Evolutionary conservation across 2,888 invertebrate species (phyloP), one percentile per base, ranked within the genome.

Genomic region (Trilocha varians): DNA sequence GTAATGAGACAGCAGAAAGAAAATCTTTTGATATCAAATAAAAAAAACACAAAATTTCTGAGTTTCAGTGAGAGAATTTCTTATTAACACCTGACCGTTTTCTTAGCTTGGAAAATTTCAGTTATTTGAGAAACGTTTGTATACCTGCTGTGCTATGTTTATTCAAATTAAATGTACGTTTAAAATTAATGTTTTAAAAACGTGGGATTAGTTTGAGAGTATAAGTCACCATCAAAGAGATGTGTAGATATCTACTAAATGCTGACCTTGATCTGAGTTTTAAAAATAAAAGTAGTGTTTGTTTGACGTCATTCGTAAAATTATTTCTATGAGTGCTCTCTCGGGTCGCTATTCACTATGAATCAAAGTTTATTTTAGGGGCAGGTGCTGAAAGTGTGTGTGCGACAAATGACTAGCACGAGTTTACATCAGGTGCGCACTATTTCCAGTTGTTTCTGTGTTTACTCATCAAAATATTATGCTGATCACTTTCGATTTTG

Each of bases 281-380:
- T 57, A 54, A 55, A 57, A 72, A 69, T 65, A 66, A 63, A 66
- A 64, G 65, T 57, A 53, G 56, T 54, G 62, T 53, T 65, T 62
- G 62, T 69, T 72, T 78, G 78, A 79, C 79, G 80, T 78, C 77
- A 78, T 55, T 44, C 50, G 40, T 32, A 15, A 35, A 61, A 66
- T 73, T 78, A 78, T 83, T 79, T 75, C 59, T 55, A 70, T 63
- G 65, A 59, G 53, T 62, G 56, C 55, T 59, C 63, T 55, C 64
- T 57, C 55, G 51, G 59, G 57, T 52, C 52, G 52, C 53, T 59
- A 55, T 59, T 52, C 55, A 56, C 55, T 60, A 67, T 84, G 84
- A 84, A 76, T 84, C 83, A 79, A 77, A 65, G 51, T 56, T 69
- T 83, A 78, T 73, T 78, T 69, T 67, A 69, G 51, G 68, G 59